Percentiles rank a stretch among this genome's conserved stretches.
Conservation (phyloP, 2,113 vertebrate species). For the Mesoclemmys tuberculata region DNA sequence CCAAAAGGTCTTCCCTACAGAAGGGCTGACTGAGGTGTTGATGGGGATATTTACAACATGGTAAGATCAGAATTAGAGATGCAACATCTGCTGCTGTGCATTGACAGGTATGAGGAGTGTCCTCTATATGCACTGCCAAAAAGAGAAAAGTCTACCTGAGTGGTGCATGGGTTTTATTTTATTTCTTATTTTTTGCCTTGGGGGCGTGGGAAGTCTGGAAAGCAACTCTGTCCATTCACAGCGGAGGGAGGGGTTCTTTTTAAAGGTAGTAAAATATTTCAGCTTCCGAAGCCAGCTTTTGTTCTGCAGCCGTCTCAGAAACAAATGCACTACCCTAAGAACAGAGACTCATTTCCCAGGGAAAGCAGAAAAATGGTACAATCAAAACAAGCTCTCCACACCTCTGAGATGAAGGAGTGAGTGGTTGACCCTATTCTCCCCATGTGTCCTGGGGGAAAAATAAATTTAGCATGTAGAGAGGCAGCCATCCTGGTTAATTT, state of each 20-base stretch:
- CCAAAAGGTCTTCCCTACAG: background rate
- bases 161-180: rapidly evolving
- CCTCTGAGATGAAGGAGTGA: background rate
- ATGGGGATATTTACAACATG: background rate
- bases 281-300: background rate
- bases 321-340: background rate
- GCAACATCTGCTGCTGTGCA: constrained; percentile 1
- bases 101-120: background rate
- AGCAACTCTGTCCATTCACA: background rate
- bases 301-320: constrained; percentile 14
- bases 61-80: background rate
- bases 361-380: background rate
- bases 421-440: constrained; percentile 34
- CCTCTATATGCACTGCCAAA: background rate
- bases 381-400: background rate
- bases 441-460: background rate
- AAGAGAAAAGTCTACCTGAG: background rate
- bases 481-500: constrained; percentile 1
- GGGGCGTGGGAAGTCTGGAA: background rate
- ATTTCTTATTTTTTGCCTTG: background rate
- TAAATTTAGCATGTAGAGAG: background rate
- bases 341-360: background rate
- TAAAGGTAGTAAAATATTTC: background rate
- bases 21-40: background rate
- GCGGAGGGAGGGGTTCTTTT: background rate